phyloP scores from a whole-genome alignment of 1,140 invertebrate genomes.

The Coelopa frigida region DNA sequence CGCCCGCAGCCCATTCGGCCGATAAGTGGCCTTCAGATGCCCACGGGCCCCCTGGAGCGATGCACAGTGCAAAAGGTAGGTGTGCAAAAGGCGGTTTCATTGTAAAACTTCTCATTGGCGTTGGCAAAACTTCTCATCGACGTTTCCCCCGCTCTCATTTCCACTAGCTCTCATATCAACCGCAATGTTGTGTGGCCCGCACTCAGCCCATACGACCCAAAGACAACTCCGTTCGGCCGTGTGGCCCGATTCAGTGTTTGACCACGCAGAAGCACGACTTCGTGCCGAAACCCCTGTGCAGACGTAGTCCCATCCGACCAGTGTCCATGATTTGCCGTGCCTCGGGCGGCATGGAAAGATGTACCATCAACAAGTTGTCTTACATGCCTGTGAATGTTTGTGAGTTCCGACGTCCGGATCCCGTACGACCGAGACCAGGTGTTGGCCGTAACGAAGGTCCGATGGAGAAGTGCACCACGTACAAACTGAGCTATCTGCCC shows the following conservation, averaged over 20 bases:
- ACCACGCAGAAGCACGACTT: slow-evolving; percentile 68
- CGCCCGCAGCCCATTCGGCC: slow-evolving; percentile 42
- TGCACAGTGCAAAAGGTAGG: slow-evolving; percentile 53
- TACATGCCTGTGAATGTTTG: slow-evolving; percentile 49
- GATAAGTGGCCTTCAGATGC: slow-evolving; percentile 44
- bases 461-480: slow-evolving; percentile 49
- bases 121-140: background rate
- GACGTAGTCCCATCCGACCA: slow-evolving; percentile 50
- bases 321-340: slow-evolving; percentile 48
- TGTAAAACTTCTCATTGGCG: too few species aligned
- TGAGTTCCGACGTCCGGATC: slow-evolving; percentile 22
- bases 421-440: slow-evolving; percentile 24
- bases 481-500: slow-evolving; percentile 52
- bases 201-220: slow-evolving; percentile 39
- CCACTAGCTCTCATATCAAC: slow-evolving; percentile 50
- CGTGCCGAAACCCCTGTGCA: slow-evolving; percentile 54
- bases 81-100: too few species aligned
- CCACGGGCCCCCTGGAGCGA: slow-evolving; percentile 34
- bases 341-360: slow-evolving; percentile 47
- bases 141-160: background rate
- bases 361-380: slow-evolving; percentile 49
- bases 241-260: slow-evolving; percentile 61
- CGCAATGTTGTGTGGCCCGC: slow-evolving; percentile 45
- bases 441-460: slow-evolving; percentile 33
- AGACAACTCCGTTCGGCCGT: slow-evolving; percentile 41